Evolutionary conservation across 2,113 vertebrate species (phyloP).

Genomic region (Ancistrus triradiatus): DNA sequence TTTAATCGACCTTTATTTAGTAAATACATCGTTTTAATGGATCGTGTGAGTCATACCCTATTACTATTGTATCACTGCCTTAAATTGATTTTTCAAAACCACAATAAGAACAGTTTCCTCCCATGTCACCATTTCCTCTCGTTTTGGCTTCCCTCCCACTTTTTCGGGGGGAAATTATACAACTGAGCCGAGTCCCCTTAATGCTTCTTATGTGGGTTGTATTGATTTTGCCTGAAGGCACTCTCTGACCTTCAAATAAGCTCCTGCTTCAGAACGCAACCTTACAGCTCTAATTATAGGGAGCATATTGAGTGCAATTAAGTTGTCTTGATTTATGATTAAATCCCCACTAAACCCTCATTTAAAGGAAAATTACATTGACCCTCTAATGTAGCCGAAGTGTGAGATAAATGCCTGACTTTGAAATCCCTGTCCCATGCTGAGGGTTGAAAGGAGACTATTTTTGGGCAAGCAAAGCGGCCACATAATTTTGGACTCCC

Average conservation of each 20-base stretch:
- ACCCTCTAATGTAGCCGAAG: neutral
- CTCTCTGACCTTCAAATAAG: conserved; percentile 42
- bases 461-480: conserved; percentile 57
- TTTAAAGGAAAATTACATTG: neutral
- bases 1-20: no score
- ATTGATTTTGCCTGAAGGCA: conserved; percentile 59
- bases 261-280: neutral
- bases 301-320: neutral
- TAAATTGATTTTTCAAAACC: no score
- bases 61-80: no score
- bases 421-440: conserved; percentile 40
- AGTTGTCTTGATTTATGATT: neutral
- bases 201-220: conserved; percentile 25
- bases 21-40: no score
- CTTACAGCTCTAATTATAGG: conserved; percentile 14
- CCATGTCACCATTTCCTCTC: no score
- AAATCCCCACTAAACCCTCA: neutral
- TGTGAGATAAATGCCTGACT: conserved; percentile 30
- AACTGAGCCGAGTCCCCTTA: conserved; percentile 43
- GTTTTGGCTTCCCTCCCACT: conserved; percentile 12
- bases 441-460: conserved; percentile 49
- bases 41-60: no score
- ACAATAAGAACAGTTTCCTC: no score
- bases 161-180: neutral
- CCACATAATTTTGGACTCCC: conserved; percentile 66